phyloP scores from a whole-genome alignment of 1,140 invertebrate genomes.

The Trichonephila clavipes region DNA sequence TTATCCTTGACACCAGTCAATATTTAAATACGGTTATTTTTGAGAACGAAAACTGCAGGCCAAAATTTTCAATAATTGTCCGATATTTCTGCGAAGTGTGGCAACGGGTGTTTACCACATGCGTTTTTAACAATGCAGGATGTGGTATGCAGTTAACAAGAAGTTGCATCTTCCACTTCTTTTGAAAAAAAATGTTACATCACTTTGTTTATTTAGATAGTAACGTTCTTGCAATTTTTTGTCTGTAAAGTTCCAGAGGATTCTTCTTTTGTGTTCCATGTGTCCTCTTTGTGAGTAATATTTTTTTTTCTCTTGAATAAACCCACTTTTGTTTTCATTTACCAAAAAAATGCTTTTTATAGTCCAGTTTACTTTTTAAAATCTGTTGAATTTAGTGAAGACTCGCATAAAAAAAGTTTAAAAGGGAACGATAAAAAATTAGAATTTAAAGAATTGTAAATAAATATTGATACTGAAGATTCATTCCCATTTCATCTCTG shows the following conservation, averaged over 20 bases:
- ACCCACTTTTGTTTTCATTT: too few relatives aligned
- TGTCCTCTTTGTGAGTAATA: neutral
- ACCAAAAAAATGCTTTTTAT: too few relatives aligned
- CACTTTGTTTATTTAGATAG: neutral
- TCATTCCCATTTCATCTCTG: too few relatives aligned
- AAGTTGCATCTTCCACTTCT: neutral
- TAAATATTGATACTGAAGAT: too few relatives aligned
- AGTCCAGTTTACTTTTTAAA: too few relatives aligned
- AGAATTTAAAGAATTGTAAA: too few relatives aligned
- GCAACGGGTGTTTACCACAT: neutral
- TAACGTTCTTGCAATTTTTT: neutral
- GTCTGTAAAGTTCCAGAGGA: neutral
- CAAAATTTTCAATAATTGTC: neutral
- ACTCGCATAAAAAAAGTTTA: too few relatives aligned
- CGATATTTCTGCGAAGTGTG: neutral
- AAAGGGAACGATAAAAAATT: too few relatives aligned
- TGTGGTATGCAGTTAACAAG: neutral
- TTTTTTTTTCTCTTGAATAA: too few relatives aligned
- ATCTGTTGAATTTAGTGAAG: too few relatives aligned
- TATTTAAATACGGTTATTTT: neutral
- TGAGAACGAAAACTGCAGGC: neutral
- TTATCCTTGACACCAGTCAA: neutral
- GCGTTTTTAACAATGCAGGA: neutral
- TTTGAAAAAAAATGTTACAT: slow-evolving; percentile 11
- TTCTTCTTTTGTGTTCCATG: neutral